Base-by-base conservation (phyloP, 2,888 invertebrate species). In the Apodemia zela region DNA sequence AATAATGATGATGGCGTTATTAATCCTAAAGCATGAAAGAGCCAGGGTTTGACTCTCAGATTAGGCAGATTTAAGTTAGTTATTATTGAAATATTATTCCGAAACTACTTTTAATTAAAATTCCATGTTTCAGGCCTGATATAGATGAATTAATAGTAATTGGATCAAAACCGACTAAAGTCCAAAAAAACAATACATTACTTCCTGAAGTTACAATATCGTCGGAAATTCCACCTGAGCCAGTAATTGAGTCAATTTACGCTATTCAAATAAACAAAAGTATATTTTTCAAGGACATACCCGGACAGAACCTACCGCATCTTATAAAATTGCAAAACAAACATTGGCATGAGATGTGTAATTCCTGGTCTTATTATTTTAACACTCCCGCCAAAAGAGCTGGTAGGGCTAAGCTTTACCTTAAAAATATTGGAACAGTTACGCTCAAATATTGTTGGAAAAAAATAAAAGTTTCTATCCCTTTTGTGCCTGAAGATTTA, bases 401-500 rank as follows among this genome's bases (percentile, higher is more conserved):
- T 3, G 85, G 86, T 0, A 79, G 87, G 69, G 77, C 79, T 67
- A 84, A 81, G 69, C 70, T 93, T 6, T 77, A 71, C 66, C 69
- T 93, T 0, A 80, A 93, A 71, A 93, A 93, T 70, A 79, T 89
- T 8, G 93, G 93, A n/a, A 91, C 89, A 13, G 84, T 85, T 0
- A 75, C 87, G 6, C 71, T 93, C 11, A 77, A 83, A 64, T 93
- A 92, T 72, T 87, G 87, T 63, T 93, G 93, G 93, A 87, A 85
- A 66, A 84, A 79, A 73, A 71, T 89, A 15, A 83, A 78, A 66
- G 76, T 73, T 59, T 66, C 78, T 0, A 76, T 87, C 38, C 80
- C 78, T 3, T 79, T 79, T 45, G 80, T 87, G 69, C 80, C 84
- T 4, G 84, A 85, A 65, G 79, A 78, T 57, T 70, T 68, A 42